Conservation (phyloP, 2,888 invertebrate species). For the Agrilus cyanescens region DNA sequence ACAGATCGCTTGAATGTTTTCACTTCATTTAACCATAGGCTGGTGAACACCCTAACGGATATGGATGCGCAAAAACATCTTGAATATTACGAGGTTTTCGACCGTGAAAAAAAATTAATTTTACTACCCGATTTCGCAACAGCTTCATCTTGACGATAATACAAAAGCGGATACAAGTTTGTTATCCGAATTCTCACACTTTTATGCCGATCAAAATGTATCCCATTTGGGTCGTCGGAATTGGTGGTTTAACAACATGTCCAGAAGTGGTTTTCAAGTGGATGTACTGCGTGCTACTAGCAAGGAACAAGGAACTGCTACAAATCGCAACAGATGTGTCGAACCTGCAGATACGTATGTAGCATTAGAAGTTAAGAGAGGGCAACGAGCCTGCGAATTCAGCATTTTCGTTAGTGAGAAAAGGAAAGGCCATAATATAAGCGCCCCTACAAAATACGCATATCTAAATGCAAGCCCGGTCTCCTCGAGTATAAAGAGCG, state of each 20-base stretch:
- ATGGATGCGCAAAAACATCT: no score
- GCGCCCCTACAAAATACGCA: constrained; percentile 24
- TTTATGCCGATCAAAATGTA: no score
- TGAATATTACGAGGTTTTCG: no score
- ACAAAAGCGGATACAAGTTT: no score
- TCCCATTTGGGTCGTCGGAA: constrained; percentile 16
- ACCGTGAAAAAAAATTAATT: no score
- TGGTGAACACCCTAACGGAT: not conserved
- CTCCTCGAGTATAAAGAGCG: constrained; percentile 20
- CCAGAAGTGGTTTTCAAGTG: constrained; percentile 18
- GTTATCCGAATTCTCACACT: no score
- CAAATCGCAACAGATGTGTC: constrained; percentile 24
- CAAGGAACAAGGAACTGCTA: constrained; percentile 11
- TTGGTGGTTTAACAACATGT: constrained; percentile 16
- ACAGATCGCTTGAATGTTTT: constrained; percentile 17
- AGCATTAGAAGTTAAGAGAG: constrained; percentile 21
- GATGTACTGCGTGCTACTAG: constrained; percentile 11
- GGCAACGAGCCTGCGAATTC: constrained; percentile 23
- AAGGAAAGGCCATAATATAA: constrained; percentile 22
- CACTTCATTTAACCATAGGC: constrained; percentile 12
- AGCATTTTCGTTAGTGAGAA: constrained; percentile 24
- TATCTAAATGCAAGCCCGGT: constrained; percentile 27
- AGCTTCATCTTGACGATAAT: no score
- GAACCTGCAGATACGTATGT: no score
- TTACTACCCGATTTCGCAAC: no score